phyloP scores from a whole-genome alignment of 2,797 vertebrate species.

The Pipistrellus pygmaeus region DNA sequence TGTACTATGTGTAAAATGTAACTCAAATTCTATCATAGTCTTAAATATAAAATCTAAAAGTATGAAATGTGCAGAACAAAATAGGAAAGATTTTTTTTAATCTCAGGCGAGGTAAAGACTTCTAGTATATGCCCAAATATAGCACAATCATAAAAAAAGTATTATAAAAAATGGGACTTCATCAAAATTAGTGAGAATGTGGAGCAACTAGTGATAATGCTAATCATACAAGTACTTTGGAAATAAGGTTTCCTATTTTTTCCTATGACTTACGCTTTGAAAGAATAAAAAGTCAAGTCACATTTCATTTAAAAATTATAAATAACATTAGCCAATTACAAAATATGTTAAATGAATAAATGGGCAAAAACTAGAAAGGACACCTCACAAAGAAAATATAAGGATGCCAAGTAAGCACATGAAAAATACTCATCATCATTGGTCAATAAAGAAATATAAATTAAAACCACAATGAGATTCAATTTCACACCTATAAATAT shows the following conservation, averaged over 20 bases:
- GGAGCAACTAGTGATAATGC: background rate
- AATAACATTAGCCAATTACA: background rate
- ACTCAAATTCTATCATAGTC: background rate
- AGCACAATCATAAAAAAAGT: background rate
- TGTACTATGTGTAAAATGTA: background rate
- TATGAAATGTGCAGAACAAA: background rate
- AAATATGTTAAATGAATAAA: background rate
- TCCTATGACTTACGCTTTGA: background rate
- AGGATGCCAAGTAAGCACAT: background rate
- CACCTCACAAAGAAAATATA: background rate
- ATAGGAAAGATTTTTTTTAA: background rate
- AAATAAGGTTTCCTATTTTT: background rate
- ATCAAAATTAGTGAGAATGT: background rate
- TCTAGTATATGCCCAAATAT: background rate
- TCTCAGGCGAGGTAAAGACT: background rate
- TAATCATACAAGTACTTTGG: background rate
- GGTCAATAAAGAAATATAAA: background rate
- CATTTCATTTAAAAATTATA: background rate
- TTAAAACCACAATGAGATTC: constrained; percentile 1
- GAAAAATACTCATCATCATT: background rate
- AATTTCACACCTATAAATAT: background rate
- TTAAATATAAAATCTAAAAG: background rate
- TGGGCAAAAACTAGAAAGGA: background rate
- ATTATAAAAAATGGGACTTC: background rate
- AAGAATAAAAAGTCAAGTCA: background rate